These are phyloP conservation scores for Xenus cinereus DNA, from an alignment of 2,113 vertebrate species.

Conservation along the genomic window DNA sequence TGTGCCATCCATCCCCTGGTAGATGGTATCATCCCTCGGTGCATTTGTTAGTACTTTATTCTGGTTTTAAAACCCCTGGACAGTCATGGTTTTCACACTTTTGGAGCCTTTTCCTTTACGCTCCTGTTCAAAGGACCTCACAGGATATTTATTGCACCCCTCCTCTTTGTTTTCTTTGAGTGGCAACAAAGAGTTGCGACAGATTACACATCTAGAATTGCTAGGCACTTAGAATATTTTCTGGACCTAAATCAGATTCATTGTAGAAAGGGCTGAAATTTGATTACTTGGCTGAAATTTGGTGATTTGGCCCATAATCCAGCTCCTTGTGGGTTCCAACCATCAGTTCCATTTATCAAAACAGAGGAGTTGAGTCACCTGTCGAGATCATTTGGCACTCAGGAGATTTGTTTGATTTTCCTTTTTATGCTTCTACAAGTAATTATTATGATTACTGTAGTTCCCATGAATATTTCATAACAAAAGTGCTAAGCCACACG, in stretches of 20 bases:
- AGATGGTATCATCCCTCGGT: background rate
- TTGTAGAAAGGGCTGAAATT: background rate
- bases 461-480: constrained; percentile 1
- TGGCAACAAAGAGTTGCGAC: background rate
- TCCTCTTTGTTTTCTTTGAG: background rate
- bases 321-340: background rate
- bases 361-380: background rate
- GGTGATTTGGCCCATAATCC: background rate
- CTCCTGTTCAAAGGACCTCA: background rate
- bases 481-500: background rate
- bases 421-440: background rate
- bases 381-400: background rate
- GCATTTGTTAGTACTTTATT: background rate
- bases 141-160: background rate
- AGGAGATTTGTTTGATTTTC: background rate
- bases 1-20: background rate
- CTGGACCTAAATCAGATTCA: background rate
- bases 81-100: background rate
- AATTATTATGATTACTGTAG: background rate
- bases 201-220: background rate
- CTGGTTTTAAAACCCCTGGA: background rate
- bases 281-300: background rate
- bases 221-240: background rate
- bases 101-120: background rate
- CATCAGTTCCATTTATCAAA: background rate